These are phyloP conservation scores for Fulmarus glacialis DNA, from an alignment of 2,113 vertebrate species.

Conservation along the genomic window DNA sequence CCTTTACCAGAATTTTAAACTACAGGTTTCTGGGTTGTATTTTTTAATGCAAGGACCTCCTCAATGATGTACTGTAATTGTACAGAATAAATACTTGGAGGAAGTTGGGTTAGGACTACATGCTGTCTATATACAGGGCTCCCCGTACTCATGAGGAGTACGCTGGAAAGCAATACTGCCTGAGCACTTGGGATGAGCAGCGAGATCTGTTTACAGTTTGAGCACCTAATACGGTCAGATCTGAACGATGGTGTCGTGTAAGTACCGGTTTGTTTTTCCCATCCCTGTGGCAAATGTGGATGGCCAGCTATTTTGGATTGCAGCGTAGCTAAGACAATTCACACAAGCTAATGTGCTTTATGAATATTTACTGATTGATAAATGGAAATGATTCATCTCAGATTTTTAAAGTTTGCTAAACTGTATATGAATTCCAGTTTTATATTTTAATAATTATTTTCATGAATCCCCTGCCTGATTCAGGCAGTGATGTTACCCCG, in stretches of 20 bases:
- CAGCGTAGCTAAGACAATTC: background rate
- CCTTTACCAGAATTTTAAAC: background rate
- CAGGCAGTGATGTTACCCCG: background rate
- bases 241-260: background rate
- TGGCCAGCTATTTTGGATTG: background rate
- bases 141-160: background rate
- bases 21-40: background rate
- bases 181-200: background rate
- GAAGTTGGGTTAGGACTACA: background rate
- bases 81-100: background rate
- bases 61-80: background rate
- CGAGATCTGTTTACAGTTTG: fast-evolving
- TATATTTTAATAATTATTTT: background rate
- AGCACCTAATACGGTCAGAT: background rate
- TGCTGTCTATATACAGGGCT: background rate
- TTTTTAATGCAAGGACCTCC: background rate
- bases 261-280: background rate
- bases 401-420: background rate
- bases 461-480: background rate
- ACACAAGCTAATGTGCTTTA: background rate
- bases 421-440: background rate
- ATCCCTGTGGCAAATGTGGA: background rate
- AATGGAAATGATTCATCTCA: background rate
- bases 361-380: background rate
- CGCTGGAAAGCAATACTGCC: background rate